phyloP scores from a whole-genome alignment of 2,113 vertebrate species.

The Galbula dea region DNA sequence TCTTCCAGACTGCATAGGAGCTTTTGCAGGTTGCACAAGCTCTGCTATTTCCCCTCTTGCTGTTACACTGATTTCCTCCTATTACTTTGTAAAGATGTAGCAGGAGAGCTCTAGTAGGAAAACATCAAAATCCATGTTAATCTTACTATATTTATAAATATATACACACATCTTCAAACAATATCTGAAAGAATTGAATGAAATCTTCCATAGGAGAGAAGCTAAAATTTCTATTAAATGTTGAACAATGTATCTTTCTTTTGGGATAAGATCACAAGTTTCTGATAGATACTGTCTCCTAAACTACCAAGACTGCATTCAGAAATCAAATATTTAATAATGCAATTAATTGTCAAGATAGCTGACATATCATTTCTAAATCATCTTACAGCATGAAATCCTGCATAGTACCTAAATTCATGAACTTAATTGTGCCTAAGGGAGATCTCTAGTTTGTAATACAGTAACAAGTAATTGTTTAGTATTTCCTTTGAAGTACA shows the following conservation, averaged over 20 bases:
- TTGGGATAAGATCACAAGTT: not conserved
- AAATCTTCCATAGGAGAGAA: not conserved
- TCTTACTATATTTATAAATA: not conserved
- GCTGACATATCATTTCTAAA: conserved; percentile 28
- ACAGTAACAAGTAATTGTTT: conserved; percentile 43
- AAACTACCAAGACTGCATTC: not conserved
- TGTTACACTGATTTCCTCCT: not conserved
- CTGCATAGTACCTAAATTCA: not conserved
- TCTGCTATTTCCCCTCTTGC: not conserved
- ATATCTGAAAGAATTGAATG: not conserved
- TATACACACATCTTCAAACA: not conserved
- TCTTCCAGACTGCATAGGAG: not conserved
- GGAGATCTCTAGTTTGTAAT: conserved; percentile 18
- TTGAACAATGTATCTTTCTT: not conserved
- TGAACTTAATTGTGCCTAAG: conserved; percentile 1
- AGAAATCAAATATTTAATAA: not conserved
- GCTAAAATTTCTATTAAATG: not conserved
- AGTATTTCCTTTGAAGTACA: conserved; percentile 51
- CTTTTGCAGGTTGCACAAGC: not conserved
- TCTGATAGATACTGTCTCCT: not conserved
- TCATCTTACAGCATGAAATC: conserved; percentile 5
- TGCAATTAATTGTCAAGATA: conserved; percentile 23
- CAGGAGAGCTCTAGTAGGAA: not conserved
- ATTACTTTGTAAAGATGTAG: not conserved
- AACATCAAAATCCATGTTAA: not conserved